phyloP scores from a whole-genome alignment of 2,888 invertebrate species.

The Keiferia lycopersicella region DNA sequence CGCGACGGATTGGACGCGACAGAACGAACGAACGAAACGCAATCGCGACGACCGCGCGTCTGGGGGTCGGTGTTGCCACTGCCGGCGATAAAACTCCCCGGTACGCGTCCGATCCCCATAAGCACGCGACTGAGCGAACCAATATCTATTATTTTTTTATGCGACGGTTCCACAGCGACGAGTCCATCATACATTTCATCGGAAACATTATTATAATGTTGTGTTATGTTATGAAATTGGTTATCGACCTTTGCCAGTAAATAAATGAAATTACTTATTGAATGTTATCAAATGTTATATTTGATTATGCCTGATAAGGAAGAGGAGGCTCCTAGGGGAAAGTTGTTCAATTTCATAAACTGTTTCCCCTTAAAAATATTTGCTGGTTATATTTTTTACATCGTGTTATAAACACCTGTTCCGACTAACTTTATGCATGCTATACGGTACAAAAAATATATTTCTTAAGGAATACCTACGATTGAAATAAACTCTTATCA shows the following conservation, averaged over 20 bases:
- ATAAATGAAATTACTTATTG: no score
- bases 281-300: no score
- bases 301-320: no score
- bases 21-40: slow-evolving; percentile 49
- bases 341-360: no score
- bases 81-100: slow-evolving; percentile 55
- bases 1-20: slow-evolving; percentile 46
- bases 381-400: no score
- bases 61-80: slow-evolving; percentile 75
- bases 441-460: no score
- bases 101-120: slow-evolving; percentile 17
- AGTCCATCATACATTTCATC: slow-evolving; percentile 41
- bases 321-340: no score
- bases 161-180: slow-evolving; percentile 50
- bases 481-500: no score
- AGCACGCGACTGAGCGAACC: slow-evolving; percentile 40
- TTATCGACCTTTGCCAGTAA: background rate
- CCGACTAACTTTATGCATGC: no score
- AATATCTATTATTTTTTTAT: slow-evolving; percentile 47
- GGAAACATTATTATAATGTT: slow-evolving; percentile 37
- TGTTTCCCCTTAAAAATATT: no score
- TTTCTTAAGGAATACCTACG: no score
- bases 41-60: slow-evolving; percentile 61
- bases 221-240: slow-evolving; percentile 36
- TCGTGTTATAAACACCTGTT: no score